These are phyloP conservation scores for Cyphomyrmex costatus DNA, from an alignment of 1,140 invertebrate species.

Conservation along the genomic window DNA sequence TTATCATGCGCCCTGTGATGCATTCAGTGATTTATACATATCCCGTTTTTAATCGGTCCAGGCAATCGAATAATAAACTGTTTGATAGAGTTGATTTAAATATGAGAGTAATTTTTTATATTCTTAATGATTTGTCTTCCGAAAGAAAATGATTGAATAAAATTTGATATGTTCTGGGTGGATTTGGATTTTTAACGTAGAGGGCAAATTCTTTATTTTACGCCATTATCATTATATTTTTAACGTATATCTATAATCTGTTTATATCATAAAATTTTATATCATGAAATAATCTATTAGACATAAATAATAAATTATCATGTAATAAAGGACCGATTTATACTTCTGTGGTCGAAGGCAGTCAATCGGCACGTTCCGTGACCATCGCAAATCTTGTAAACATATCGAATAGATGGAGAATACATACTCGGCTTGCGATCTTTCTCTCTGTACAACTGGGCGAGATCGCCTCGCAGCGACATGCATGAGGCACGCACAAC, in stretches of 20 bases:
- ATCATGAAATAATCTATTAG: not conserved
- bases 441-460: slow-evolving; percentile 1
- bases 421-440: too few species aligned
- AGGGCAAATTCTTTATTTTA: too few species aligned
- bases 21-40: not conserved
- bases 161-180: too few species aligned
- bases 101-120: not conserved
- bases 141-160: too few species aligned
- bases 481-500: slow-evolving; percentile 35
- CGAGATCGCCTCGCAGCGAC: slow-evolving; percentile 49
- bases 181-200: too few species aligned
- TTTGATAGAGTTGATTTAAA: not conserved
- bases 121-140: too few species aligned
- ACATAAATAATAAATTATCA: not conserved
- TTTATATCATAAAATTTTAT: too few species aligned
- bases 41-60: not conserved
- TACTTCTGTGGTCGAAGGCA: not conserved
- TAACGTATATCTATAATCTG: too few species aligned
- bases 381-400: slow-evolving; percentile 16
- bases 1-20: not conserved
- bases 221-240: too few species aligned
- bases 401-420: slow-evolving; percentile 9
- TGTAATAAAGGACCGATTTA: not conserved
- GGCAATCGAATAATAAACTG: not conserved
- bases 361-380: not conserved